Conservation (phyloP, 1,140 invertebrate species). For the Triops longicaudatus region DNA sequence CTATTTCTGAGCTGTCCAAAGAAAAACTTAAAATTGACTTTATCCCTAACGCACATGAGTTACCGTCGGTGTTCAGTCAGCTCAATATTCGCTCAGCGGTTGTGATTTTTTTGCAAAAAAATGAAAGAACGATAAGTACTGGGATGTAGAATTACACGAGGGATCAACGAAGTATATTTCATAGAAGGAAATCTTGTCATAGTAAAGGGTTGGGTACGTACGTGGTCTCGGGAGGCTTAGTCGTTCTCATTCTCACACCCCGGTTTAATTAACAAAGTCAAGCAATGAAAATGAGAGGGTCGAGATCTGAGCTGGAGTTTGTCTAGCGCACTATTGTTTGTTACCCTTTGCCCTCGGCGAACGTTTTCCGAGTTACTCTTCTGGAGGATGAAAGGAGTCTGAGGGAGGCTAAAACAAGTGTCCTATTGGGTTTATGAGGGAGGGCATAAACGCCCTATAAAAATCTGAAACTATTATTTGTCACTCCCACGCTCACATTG, state of each 20-base stretch:
- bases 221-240: not conserved
- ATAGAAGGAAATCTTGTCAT: not conserved
- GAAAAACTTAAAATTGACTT: too few relatives aligned
- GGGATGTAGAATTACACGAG: too few relatives aligned
- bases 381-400: too few relatives aligned
- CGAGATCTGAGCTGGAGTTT: not conserved
- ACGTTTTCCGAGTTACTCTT: too few relatives aligned
- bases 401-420: too few relatives aligned
- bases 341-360: not conserved
- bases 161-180: not conserved
- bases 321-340: not conserved
- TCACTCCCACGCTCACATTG: not conserved
- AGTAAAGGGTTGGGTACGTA: too few relatives aligned
- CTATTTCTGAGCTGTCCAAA: too few relatives aligned
- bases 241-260: conserved; percentile 10
- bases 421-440: not conserved
- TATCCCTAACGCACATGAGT: too few relatives aligned
- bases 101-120: not conserved
- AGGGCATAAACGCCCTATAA: not conserved
- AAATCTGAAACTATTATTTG: conserved; percentile 13
- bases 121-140: too few relatives aligned
- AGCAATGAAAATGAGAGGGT: not conserved
- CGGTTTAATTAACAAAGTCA: conserved; percentile 12
- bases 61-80: too few relatives aligned
- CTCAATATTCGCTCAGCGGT: not conserved